Base-by-base conservation (phyloP, 2,797 vertebrate species). In the Aldrovandia affinis region DNA sequence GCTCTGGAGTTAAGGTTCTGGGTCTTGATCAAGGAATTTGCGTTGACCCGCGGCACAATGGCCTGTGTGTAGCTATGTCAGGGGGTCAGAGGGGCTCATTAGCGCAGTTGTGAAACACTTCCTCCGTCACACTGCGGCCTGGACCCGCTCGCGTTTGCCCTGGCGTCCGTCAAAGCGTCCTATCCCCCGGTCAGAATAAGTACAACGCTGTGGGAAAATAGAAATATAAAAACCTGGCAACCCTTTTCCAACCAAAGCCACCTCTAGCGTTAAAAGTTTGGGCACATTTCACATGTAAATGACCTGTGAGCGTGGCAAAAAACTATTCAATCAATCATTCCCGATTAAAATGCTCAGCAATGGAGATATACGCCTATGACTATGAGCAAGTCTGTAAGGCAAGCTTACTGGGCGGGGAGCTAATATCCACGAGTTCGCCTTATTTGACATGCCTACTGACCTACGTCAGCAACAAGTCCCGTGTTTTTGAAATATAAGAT, bases 41-140 rank as follows among this genome's bases (percentile, higher is more conserved):
- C 86, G 86, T 65, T 91, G 91, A 91, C 91, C 88, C 85, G 83
- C 83, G 59, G 84, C 86, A 88, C 89, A 91, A 90, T 90, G 82
- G 84, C 68, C 82, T 83, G 87, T 87, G 86, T 73, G 85, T 85
- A 86, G 84, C 87, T 86, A 86, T 81, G 87, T 82, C 82, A 85
- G 83, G 86, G 75, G 83, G 78, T 86, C 39, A 75, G 61, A 83
- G 81, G 83, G 84, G 84, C 89, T 88, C 89, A 89, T 90, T 88
- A 89, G 86, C 84, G 83, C 75, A 79, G 63, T 78, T 80, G 83
- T 57, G 39, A 81, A 84, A 82, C 85, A 52, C 57, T 81, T 52
- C 80, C 73, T 47, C 73, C 73, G 33, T 50, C n/a, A 42, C 68
- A 73, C 68, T 73, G 68, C 39, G 68, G 68, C 68, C 36, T 20